Percentiles rank a stretch among this genome's conserved stretches.
These are phyloP conservation scores for Trichonephila clavipes DNA, from an alignment of 1,140 invertebrate genomes.

Conservation along the genomic window DNA sequence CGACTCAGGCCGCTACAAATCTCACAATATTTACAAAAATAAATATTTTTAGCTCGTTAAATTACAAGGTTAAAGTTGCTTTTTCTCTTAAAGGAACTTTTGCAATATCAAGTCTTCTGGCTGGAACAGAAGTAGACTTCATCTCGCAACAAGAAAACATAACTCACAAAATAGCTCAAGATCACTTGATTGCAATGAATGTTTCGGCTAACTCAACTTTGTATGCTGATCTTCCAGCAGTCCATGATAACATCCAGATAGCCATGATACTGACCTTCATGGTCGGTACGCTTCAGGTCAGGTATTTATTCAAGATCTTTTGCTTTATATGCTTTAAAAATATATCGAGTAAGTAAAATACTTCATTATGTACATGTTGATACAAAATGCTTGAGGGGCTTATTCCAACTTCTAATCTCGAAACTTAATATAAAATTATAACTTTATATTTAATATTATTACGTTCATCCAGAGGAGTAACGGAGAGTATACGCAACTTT, in stretches of 20 bases:
- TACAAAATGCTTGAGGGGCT: no score
- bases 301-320: background rate
- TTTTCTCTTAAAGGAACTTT: slow-evolving; percentile 85
- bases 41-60: no score
- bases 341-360: no score
- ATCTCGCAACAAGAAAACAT: slow-evolving; percentile 7
- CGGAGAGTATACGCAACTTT: no score
- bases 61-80: background rate
- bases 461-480: no score
- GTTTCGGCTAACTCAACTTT: background rate
- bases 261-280: slow-evolving; percentile 70
- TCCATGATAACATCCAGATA: slow-evolving; percentile 66
- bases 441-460: no score
- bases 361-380: no score
- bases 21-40: no score
- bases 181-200: background rate
- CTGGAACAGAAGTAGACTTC: slow-evolving; percentile 86
- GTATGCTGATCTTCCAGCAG: background rate
- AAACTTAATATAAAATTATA: no score
- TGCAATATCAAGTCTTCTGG: slow-evolving; percentile 91
- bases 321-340: no score
- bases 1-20: no score
- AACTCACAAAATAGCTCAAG: slow-evolving; percentile 24
- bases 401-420: no score
- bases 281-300: slow-evolving; percentile 75